Conservation (phyloP, 2,113 vertebrate genomes). For the Rynchops niger region DNA sequence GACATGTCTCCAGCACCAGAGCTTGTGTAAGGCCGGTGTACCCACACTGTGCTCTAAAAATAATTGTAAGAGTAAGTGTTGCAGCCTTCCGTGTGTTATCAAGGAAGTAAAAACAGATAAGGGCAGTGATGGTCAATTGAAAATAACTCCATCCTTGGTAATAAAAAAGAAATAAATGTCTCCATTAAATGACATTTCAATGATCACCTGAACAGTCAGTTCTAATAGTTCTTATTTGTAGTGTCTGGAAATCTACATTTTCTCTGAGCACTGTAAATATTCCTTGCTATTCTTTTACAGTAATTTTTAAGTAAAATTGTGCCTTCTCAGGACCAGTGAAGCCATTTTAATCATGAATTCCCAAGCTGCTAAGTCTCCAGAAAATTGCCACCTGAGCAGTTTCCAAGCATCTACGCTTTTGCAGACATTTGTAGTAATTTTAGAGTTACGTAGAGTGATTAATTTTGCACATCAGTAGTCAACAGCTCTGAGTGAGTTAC, state of each 20-base stretch:
- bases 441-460: not conserved
- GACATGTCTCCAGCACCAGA: not conserved
- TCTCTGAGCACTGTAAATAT: not conserved
- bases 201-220: not conserved
- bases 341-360: not conserved
- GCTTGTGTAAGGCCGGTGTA: not conserved
- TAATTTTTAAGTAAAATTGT: not conserved
- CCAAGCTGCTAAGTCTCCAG: not conserved
- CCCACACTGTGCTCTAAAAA: not conserved
- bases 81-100: not conserved
- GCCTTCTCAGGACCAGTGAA: not conserved
- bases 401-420: not conserved
- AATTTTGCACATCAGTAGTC: not conserved
- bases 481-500: not conserved
- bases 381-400: not conserved
- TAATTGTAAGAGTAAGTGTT: not conserved
- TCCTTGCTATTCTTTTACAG: not conserved
- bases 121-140: not conserved
- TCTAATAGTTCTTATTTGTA: not conserved
- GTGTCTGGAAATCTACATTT: not conserved
- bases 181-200: not conserved
- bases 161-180: not conserved
- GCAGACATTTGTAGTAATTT: not conserved
- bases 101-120: not conserved
- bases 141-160: not conserved